phyloP scores from a whole-genome alignment of 2,113 vertebrate species.

The Bubalus kerabau region DNA sequence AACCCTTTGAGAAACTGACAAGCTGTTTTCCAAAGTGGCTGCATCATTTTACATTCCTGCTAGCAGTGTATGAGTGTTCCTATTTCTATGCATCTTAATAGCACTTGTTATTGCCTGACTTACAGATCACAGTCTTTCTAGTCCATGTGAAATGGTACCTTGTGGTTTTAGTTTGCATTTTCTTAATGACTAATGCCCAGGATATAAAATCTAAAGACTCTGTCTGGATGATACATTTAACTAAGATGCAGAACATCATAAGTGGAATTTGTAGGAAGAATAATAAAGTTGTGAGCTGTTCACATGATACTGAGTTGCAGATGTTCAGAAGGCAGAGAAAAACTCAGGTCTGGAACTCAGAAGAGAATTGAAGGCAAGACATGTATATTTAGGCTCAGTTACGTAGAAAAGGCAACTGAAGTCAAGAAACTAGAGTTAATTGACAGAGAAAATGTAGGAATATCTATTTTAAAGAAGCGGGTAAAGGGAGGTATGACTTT shows the following conservation, averaged over 20 bases:
- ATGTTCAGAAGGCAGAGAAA: background rate
- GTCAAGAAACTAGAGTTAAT: background rate
- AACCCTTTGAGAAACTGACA: background rate
- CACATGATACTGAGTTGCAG: background rate
- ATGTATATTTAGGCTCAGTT: background rate
- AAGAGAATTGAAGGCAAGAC: background rate
- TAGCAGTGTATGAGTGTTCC: background rate
- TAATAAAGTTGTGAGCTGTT: background rate
- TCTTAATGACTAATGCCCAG: background rate
- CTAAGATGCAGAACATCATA: background rate
- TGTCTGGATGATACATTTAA: background rate
- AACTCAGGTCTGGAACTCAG: background rate
- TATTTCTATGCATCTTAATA: background rate
- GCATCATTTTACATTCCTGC: background rate
- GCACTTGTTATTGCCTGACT: background rate
- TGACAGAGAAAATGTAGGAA: background rate
- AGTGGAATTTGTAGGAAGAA: background rate
- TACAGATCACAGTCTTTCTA: background rate
- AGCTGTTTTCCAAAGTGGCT: background rate
- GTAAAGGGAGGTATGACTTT: background rate
- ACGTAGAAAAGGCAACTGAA: background rate
- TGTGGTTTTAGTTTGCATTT: constrained; percentile 4
- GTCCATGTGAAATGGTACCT: background rate
- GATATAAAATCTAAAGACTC: background rate
- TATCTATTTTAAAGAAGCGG: background rate